Conservation (phyloP, 1,140 invertebrate species). For the Pantala flavescens region DNA sequence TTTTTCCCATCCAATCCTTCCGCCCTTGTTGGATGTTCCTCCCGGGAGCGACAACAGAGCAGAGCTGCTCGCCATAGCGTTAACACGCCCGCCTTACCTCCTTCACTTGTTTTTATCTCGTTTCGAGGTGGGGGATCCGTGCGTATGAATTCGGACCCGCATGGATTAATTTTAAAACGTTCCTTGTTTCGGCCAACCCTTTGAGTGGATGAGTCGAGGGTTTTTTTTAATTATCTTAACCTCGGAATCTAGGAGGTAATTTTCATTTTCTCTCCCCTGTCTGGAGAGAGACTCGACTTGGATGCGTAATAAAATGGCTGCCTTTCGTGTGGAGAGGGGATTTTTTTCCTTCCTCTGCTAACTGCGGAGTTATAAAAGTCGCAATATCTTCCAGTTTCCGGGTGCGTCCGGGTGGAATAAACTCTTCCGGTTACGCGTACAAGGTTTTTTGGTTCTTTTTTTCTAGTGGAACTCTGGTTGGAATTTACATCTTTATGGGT, state of each 20-base stretch:
- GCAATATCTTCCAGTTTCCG: too few relatives aligned
- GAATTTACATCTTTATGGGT: too few relatives aligned
- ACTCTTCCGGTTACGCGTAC: too few relatives aligned
- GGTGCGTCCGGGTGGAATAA: too few relatives aligned
- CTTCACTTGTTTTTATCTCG: not conserved
- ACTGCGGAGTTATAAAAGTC: too few relatives aligned
- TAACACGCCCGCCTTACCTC: not conserved
- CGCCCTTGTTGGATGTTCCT: not conserved
- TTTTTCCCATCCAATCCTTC: not conserved
- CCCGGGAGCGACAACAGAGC: not conserved
- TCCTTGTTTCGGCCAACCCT: not conserved
- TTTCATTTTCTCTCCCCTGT: too few relatives aligned
- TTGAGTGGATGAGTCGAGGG: not conserved
- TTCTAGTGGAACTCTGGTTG: too few relatives aligned
- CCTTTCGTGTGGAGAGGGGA: too few relatives aligned
- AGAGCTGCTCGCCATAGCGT: not conserved
- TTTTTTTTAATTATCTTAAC: not conserved
- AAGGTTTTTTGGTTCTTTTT: too few relatives aligned
- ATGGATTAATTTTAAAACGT: conserved; percentile 3
- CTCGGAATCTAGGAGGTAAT: not conserved
- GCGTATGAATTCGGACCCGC: conserved; percentile 6
- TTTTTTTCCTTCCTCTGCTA: too few relatives aligned
- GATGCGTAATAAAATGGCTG: too few relatives aligned
- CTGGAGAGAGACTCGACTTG: too few relatives aligned
- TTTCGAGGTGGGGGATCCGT: not conserved